Conservation (phyloP, 2,113 vertebrate species). For the Urocynchramus pylzowi region DNA sequence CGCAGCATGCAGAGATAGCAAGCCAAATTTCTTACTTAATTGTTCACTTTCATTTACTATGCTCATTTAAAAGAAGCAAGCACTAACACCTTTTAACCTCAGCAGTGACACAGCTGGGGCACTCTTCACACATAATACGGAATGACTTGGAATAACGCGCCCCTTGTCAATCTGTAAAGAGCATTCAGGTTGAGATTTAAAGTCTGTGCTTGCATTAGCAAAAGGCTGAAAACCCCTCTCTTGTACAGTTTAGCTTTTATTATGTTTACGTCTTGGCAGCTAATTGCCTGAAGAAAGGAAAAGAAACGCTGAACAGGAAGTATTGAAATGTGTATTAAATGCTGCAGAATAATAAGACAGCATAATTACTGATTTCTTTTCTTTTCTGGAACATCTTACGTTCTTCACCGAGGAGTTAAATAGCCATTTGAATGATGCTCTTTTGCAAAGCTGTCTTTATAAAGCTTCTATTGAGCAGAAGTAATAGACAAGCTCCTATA, state of each 20-base stretch:
- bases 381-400: not conserved
- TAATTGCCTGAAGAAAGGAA: constrained; percentile 52
- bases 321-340: constrained; percentile 35
- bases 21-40: constrained; percentile 72
- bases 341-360: not conserved
- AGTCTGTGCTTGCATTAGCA: not conserved
- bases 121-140: constrained; percentile 56
- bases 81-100: constrained; percentile 70
- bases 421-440: not conserved
- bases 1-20: constrained; percentile 64
- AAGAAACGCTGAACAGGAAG: not conserved
- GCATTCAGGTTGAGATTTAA: constrained; percentile 47
- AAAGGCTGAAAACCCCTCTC: constrained; percentile 19
- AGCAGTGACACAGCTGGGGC: constrained; percentile 67
- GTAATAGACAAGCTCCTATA: not conserved
- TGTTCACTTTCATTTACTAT: constrained; percentile 70
- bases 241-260: constrained; percentile 55
- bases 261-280: constrained; percentile 42
- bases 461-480: not conserved
- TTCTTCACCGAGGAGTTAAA: constrained; percentile 26
- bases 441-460: not conserved
- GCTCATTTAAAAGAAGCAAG: constrained; percentile 67
- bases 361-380: constrained; percentile 38
- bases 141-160: constrained; percentile 54
- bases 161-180: constrained; percentile 56